phyloP scores from a whole-genome alignment of 2,888 invertebrate species.

The Fabriciana adippe region DNA sequence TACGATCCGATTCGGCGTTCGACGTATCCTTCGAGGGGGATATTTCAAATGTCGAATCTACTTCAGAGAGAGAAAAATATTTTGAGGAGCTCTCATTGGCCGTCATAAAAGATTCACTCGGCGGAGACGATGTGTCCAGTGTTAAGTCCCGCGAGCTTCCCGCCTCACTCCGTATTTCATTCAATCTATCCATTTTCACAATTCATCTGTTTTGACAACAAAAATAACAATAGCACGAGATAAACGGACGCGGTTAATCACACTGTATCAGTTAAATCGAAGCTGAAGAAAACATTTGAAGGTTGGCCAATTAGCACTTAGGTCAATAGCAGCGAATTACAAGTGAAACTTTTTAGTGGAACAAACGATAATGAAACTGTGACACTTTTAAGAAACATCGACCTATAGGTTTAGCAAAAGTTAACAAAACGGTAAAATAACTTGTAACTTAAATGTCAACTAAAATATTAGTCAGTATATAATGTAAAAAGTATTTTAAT shows the following conservation, averaged over 20 bases:
- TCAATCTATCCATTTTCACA: conserved; percentile 78
- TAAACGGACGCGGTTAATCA: conserved; percentile 38
- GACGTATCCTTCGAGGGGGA: conserved; percentile 62
- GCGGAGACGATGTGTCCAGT: conserved; percentile 65
- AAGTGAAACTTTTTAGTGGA: conserved; percentile 73
- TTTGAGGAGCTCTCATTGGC: conserved; percentile 74
- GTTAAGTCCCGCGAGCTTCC: conserved; percentile 67
- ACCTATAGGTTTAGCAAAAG: conserved; percentile 36
- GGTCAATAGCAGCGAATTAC: conserved; percentile 75
- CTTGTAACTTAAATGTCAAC: conserved; percentile 41
- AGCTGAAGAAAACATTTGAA: conserved; percentile 65
- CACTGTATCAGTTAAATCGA: conserved; percentile 50
- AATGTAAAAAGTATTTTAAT: conserved; percentile 39
- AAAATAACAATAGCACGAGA: conserved; percentile 39
- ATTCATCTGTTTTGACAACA: conserved; percentile 70
- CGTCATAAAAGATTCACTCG: conserved; percentile 70
- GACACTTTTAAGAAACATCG: conserved; percentile 67
- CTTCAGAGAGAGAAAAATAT: conserved; percentile 74
- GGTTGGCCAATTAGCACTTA: conserved; percentile 72
- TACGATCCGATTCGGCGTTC: conserved; percentile 52
- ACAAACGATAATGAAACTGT: conserved; percentile 75
- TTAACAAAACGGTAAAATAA: conserved; percentile 43
- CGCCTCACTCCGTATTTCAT: conserved; percentile 68
- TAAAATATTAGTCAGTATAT: conserved; percentile 39
- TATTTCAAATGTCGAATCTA: conserved; percentile 66